Percentiles rank a stretch among this genome's conserved stretches.
These are phyloP conservation scores for Cavia porcellus DNA, from an alignment of 2,113 vertebrate species.

Conservation along the genomic window DNA sequence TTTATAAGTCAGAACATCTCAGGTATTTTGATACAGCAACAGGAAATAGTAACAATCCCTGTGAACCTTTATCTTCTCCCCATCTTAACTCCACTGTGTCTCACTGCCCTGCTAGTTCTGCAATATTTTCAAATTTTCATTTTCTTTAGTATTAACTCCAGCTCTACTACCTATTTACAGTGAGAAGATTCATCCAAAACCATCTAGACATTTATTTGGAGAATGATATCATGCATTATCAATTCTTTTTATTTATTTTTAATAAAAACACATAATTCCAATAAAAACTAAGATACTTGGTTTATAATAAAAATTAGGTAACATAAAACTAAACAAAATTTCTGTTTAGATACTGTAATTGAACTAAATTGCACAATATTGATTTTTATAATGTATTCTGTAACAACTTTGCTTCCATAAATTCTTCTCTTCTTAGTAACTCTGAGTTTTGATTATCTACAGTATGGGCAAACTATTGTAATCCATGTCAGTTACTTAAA, in stretches of 20 bases:
- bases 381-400: constrained; percentile 28
- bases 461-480: not conserved
- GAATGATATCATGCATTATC: not conserved
- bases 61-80: not conserved
- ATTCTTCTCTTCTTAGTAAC: constrained; percentile 32
- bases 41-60: not conserved
- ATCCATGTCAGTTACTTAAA: constrained; percentile 5
- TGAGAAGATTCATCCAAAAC: not conserved
- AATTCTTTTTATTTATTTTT: not conserved
- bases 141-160: not conserved
- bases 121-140: not conserved
- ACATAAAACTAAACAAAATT: constrained; percentile 30
- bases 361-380: not conserved
- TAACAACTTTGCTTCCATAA: not conserved
- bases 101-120: not conserved
- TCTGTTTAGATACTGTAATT: not conserved
- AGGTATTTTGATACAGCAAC: not conserved
- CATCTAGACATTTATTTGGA: not conserved
- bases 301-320: constrained; percentile 37
- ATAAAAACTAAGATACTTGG: constrained; percentile 8
- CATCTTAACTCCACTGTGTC: not conserved
- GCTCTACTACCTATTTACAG: not conserved
- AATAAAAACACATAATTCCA: constrained; percentile 16
- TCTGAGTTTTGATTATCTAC: constrained; percentile 40
- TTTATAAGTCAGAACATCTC: not conserved